Evolutionary conservation across 2,113 vertebrate species (phyloP), one percentile per base, ranked within the genome.

Genomic region (Semnopithecus entellus): DNA sequence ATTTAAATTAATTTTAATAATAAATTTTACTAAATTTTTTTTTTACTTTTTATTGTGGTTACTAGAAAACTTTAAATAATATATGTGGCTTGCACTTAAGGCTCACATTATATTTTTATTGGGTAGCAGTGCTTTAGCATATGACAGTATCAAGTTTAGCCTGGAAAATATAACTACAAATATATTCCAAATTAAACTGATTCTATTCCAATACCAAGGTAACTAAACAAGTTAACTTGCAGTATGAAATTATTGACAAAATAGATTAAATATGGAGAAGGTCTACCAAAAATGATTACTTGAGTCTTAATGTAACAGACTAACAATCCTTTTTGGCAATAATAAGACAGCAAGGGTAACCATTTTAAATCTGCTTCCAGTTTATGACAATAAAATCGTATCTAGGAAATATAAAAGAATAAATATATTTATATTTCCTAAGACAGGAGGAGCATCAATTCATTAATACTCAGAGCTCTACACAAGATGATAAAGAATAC

Each of bases 181-280:
- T 89, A 59, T 86, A 50, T 94, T 95, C 66, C 35, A 86, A 57
- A 92, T 90, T 92, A 68, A 97, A 79, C 35, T 66, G 22, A 87
- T 79, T 57, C 22, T 59, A 45, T 90, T 64, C 57, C 66, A 3
- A 68, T 87, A 55, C 27, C 32, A 92, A 90, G 66, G 45, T 91
- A 88, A 72, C n/a, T 79, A 27, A 88, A 55, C n/a, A 81, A 72
- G 30, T 64, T 87, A 66, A 75, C 13, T 90, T 94, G 0, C 81
- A 81, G 8, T 38, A 50, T 64, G 81, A 43, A 45, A 70, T 91
- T 52, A 72, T 48, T 85, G 61, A 50, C 25, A 86, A 91, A 75
- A 23, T 50, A 35, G 27, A 23, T 48, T 82, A 70, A 78, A 79
- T 78, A n/a, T 88, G 23, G 35, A 83, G 35, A 91, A 94, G 0